phyloP scores from a whole-genome alignment of 2,888 invertebrate genomes.

The Epiblema foenella region DNA sequence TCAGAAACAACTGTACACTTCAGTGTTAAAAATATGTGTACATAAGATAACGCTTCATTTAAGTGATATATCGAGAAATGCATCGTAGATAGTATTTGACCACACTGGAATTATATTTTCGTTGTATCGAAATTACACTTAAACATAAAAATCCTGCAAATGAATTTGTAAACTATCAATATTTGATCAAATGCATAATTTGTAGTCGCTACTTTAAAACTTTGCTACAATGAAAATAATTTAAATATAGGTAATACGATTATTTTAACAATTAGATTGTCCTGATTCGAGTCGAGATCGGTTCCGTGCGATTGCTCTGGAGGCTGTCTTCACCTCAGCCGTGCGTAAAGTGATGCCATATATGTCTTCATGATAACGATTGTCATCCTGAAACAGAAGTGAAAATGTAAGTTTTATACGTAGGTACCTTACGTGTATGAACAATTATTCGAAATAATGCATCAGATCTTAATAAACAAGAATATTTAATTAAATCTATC shows the following conservation, averaged over 20 bases:
- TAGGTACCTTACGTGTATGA: background rate
- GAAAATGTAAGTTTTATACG: background rate
- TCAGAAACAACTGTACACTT: too few relatives aligned
- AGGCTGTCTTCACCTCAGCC: constrained; percentile 93
- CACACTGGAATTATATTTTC: too few relatives aligned
- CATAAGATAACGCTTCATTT: background rate
- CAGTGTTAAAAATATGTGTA: too few relatives aligned
- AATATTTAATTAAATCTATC: too few relatives aligned
- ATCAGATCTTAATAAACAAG: too few relatives aligned
- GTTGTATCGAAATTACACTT: background rate
- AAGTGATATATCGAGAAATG: background rate
- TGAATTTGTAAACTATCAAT: background rate
- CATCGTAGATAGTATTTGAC: background rate
- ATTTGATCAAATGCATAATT: background rate
- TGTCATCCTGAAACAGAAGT: constrained; percentile 89
- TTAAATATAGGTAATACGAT: background rate
- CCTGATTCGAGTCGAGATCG: constrained; percentile 66
- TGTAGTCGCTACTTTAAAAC: background rate
- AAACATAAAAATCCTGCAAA: constrained; percentile 2
- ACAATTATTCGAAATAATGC: background rate
- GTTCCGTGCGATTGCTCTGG: constrained; percentile 90
- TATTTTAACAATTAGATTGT: constrained; percentile 50
- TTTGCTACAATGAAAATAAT: background rate
- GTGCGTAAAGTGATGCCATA: constrained; percentile 96
- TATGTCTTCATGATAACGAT: constrained; percentile 97